These are phyloP conservation scores for Halyomorpha halys DNA, from an alignment of 1,140 invertebrate genomes.

Conservation along the genomic window DNA sequence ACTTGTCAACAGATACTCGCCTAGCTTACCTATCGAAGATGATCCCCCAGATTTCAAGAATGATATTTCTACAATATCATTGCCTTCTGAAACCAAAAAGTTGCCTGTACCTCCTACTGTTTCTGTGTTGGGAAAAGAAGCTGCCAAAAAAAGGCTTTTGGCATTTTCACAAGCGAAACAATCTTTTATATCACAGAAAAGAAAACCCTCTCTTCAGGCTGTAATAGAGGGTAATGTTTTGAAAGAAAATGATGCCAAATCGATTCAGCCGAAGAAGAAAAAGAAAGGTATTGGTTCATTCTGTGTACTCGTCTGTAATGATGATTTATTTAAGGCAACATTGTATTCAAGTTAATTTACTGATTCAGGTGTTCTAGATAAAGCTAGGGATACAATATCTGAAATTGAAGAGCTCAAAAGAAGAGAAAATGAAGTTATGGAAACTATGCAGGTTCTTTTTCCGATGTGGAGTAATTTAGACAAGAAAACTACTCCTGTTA, in stretches of 20 bases:
- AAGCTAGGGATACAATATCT: conserved; percentile 31
- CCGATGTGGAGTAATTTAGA: conserved; percentile 17
- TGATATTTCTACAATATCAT: conserved; percentile 1
- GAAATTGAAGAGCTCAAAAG: conserved; percentile 33
- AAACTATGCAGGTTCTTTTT: conserved; percentile 21
- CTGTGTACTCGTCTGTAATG: too few species aligned
- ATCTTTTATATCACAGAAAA: neutral
- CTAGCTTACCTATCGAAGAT: conserved; percentile 19
- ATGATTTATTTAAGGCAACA: too few species aligned
- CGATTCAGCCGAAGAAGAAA: neutral
- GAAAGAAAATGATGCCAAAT: conserved; percentile 6
- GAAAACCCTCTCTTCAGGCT: neutral
- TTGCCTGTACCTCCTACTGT: neutral
- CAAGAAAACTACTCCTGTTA: neutral
- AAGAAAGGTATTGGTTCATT: neutral
- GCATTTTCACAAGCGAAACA: conserved; percentile 21
- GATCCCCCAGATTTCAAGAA: conserved; percentile 6
- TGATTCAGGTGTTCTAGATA: conserved; percentile 27
- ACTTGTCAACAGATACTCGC: conserved; percentile 10
- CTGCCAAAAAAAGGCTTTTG: conserved; percentile 23
- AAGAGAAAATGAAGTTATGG: conserved; percentile 24
- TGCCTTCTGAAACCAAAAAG: neutral
- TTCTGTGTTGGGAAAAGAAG: conserved; percentile 20
- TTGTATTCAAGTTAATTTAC: neutral
- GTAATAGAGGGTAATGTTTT: neutral